A percentile compares a stretch with the other conserved stretches of the same genome.
Conservation (phyloP, 2,888 invertebrate species). For the Malachius bipustulatus region DNA sequence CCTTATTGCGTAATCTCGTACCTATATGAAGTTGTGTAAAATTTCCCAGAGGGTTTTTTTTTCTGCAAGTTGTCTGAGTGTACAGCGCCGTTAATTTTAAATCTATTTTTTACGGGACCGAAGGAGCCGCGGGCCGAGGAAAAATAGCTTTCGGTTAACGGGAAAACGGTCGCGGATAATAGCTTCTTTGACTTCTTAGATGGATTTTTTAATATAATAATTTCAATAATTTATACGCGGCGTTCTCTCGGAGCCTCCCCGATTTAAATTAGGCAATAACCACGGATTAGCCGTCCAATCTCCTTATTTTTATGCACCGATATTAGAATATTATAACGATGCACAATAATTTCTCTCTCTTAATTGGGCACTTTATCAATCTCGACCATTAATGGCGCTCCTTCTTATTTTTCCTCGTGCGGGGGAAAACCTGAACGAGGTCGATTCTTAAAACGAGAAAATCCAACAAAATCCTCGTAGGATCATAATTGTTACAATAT, state of each 20-base stretch:
- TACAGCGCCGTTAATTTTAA: conserved; percentile 27
- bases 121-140: conserved; percentile 29
- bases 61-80: no score
- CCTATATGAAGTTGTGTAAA: no score
- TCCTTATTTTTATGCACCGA: conserved; percentile 30
- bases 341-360: conserved; percentile 22
- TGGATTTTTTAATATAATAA: conserved; percentile 65
- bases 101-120: conserved; percentile 27
- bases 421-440: no score
- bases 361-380: conserved; percentile 31
- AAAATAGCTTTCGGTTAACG: conserved; percentile 36
- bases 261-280: conserved; percentile 40
- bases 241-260: conserved; percentile 22
- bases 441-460: no score
- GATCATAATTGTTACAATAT: no score
- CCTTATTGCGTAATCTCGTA: no score
- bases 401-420: conserved; percentile 5
- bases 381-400: conserved; percentile 17
- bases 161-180: conserved; percentile 38
- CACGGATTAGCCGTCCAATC: conserved; percentile 30
- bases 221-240: conserved; percentile 45
- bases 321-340: conserved; percentile 24
- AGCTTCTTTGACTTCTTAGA: conserved; percentile 57
- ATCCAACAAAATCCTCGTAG: no score
- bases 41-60: no score